A percentile compares a stretch with the other conserved stretches of the same genome.
These are phyloP conservation scores for Miichthys miiuy DNA, from an alignment of 2,797 vertebrate species.

Conservation along the genomic window DNA sequence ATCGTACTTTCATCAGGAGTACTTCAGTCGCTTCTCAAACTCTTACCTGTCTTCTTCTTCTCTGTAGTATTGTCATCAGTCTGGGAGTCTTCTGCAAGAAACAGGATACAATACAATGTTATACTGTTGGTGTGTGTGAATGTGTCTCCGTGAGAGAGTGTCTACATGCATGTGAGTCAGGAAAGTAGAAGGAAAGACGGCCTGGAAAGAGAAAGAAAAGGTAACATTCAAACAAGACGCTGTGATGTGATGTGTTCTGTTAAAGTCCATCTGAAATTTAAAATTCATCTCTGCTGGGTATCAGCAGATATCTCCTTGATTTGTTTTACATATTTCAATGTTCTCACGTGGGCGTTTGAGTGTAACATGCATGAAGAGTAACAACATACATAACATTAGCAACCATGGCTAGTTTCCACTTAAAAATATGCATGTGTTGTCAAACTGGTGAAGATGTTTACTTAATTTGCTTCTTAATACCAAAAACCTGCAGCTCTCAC, in stretches of 20 bases:
- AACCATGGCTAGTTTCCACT: neutral
- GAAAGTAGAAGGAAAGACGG: neutral
- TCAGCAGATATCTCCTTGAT: neutral
- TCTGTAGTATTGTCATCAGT: slow-evolving; percentile 71
- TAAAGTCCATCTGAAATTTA: neutral
- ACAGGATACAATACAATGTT: neutral
- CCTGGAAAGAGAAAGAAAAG: neutral
- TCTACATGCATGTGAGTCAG: slow-evolving; percentile 34
- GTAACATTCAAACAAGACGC: neutral
- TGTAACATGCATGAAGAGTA: neutral
- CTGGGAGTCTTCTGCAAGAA: slow-evolving; percentile 68
- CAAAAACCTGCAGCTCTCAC: too few species aligned
- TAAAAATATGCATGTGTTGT: too few species aligned
- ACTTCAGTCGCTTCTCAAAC: neutral
- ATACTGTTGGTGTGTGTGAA: neutral
- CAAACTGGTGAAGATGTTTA: too few species aligned
- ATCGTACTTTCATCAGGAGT: too few species aligned
- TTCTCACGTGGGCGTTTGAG: neutral
- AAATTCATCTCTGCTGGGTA: neutral
- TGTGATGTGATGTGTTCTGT: neutral
- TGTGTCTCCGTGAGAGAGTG: neutral
- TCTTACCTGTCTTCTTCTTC: slow-evolving; percentile 83
- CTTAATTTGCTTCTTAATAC: too few species aligned
- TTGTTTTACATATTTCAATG: neutral
- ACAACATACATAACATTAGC: neutral